phyloP scores from a whole-genome alignment of 2,113 vertebrate genomes.

The Oxyruncus cristatus region DNA sequence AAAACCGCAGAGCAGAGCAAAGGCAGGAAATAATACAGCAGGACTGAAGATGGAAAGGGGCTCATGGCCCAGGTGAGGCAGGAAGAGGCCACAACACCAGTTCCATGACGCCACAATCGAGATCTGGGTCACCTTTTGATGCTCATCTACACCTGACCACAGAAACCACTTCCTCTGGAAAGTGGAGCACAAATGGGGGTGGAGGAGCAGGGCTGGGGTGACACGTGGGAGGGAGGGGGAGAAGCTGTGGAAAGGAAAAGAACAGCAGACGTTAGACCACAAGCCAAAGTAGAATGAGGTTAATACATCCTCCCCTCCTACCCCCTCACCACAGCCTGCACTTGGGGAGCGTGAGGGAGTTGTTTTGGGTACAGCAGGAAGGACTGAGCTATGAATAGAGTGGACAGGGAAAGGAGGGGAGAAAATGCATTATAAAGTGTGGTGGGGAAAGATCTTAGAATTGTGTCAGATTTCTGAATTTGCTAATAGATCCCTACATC shows the following conservation, averaged over 20 bases:
- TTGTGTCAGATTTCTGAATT: not conserved
- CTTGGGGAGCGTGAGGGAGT: not conserved
- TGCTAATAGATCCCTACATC: not conserved
- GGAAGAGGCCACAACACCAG: not conserved
- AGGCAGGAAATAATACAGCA: constrained; percentile 30
- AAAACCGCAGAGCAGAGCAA: not conserved
- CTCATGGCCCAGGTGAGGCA: constrained; percentile 49
- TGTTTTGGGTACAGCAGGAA: not conserved
- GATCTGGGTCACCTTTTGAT: constrained; percentile 64
- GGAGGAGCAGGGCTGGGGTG: not conserved
- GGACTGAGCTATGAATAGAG: not conserved
- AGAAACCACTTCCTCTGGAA: constrained; percentile 78
- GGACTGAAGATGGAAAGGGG: constrained; percentile 42
- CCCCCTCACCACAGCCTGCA: not conserved
- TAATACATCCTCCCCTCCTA: not conserved
- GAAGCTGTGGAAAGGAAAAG: constrained; percentile 2
- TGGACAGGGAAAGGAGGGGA: not conserved
- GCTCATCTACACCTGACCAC: not conserved
- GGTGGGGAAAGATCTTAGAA: not conserved
- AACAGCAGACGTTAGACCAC: constrained; percentile 67
- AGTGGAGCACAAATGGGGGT: not conserved
- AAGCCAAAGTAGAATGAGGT: not conserved
- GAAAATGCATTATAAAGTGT: not conserved
- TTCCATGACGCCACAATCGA: constrained; percentile 66
- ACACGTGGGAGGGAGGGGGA: not conserved